Conservation (phyloP, 1,140 invertebrate genomes). For the Nasonia vitripennis region DNA sequence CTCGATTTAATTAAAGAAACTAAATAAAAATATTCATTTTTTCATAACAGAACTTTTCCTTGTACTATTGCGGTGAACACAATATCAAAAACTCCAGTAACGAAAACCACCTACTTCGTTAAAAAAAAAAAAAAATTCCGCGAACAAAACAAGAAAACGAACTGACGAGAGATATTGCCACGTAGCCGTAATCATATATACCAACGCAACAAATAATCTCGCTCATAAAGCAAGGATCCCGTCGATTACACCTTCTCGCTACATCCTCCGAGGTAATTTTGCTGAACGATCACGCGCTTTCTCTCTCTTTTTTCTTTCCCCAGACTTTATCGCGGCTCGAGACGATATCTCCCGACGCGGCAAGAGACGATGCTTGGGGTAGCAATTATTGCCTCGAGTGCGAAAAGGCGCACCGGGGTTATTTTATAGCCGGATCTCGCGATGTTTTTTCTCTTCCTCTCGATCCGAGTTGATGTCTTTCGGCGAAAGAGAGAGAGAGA, state of each 20-base stretch:
- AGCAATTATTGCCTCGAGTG: constrained; percentile 61
- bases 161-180: no score
- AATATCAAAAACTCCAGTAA: no score
- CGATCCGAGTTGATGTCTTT: neutral
- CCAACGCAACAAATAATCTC: neutral
- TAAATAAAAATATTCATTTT: no score
- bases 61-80: no score
- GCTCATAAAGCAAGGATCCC: neutral
- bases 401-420: neutral
- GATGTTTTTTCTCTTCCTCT: neutral
- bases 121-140: no score
- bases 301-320: neutral
- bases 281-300: neutral
- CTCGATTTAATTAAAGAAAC: no score
- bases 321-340: constrained; percentile 38
- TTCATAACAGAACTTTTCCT: no score
- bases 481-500: neutral
- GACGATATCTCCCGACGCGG: constrained; percentile 52
- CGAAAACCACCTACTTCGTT: no score
- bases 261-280: constrained; percentile 1
- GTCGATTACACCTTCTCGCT: constrained; percentile 10
- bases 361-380: constrained; percentile 60
- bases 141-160: no score
- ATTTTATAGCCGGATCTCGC: neutral
- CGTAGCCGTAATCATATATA: neutral